Evolutionary conservation across 1,140 invertebrate species (phyloP), one percentile per base, ranked within the genome.

Genomic region (Brachionus angularis): DNA sequence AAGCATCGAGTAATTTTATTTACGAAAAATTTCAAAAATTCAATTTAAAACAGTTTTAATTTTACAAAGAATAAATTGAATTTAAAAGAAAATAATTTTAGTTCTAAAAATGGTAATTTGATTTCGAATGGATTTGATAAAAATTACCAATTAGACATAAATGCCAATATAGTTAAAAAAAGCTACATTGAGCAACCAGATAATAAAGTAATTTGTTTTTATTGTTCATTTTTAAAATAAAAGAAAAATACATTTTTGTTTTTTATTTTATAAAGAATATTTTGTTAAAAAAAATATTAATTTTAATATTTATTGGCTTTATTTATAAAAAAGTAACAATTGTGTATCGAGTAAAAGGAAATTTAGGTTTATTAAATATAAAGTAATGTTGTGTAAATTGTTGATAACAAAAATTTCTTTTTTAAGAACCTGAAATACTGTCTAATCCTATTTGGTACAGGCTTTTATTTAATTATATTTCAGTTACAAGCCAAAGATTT

Each of bases 401-500:
- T 21, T 14, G 1, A 31, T 3, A 12, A 33, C 4, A 12, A 27
- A 52, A 27, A 5, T 12, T 23, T 31, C 31, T 53, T 34, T 8
- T 34, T 36, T 36, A 10, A 55, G 52, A 34, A n/a, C 8, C 3
- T 21, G 16, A 58, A 21, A 12, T 49, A 10, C 25, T 25, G 12
- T 33, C n/a, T 46, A 16, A 46, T 39, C 21, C 42, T 12, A 21
- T 67, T 14, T 67, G 62, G 42, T 25, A 33, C 29, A 46, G 62
- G 47, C 47, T 67, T 25, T 25, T 50, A 18, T 50, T 34, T 46
- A 46, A 34, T 27, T 21, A 67, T 12, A 34, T 67, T 16, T 67
- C 62, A 12, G 62, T 33, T 14, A 34, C 36, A 2, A 14, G 62
- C 14, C 75, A 80, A 89, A 34, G 84, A 86, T 21, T 90, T 78